Conservation (phyloP, 2,113 vertebrate species). For the Pollachius pollachius region DNA sequence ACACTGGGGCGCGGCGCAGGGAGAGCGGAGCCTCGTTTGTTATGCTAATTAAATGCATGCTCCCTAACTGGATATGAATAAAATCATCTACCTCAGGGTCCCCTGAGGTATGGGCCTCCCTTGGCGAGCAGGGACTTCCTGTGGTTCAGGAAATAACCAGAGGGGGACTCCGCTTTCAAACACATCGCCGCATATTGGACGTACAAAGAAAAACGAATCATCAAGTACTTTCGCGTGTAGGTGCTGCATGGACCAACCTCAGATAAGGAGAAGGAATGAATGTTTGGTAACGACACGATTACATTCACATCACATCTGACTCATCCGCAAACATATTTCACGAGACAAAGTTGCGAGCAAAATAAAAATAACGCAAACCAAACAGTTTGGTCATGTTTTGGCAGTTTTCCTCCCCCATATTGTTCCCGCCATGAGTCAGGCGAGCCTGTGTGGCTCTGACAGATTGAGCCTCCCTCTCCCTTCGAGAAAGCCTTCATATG, state of each 20-base stretch:
- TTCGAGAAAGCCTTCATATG: conserved; percentile 57
- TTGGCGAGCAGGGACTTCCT: conserved; percentile 25
- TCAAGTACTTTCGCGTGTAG: too few relatives aligned
- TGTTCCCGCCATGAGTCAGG: conserved; percentile 50
- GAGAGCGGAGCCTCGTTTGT: conserved; percentile 20
- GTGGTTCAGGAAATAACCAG: not conserved
- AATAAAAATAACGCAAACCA: too few relatives aligned
- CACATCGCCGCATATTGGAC: too few relatives aligned
- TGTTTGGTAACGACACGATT: too few relatives aligned
- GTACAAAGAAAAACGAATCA: too few relatives aligned
- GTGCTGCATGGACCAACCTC: too few relatives aligned
- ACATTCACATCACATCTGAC: too few relatives aligned
- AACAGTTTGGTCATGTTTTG: too few relatives aligned
- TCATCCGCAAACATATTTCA: too few relatives aligned
- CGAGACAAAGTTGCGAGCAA: too few relatives aligned
- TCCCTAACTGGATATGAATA: conserved; percentile 35
- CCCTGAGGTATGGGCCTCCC: conserved; percentile 26
- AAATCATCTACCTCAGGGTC: conserved; percentile 28
- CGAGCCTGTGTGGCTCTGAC: conserved; percentile 42
- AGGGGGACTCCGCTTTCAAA: too few relatives aligned
- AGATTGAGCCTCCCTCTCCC: conserved; percentile 50
- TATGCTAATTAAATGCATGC: conserved; percentile 34
- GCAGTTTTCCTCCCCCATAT: not conserved
- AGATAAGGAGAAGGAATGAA: too few relatives aligned
- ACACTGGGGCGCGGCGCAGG: conserved; percentile 12